phyloP scores from a whole-genome alignment of 1,140 invertebrate genomes.

The Hestina assimilis region DNA sequence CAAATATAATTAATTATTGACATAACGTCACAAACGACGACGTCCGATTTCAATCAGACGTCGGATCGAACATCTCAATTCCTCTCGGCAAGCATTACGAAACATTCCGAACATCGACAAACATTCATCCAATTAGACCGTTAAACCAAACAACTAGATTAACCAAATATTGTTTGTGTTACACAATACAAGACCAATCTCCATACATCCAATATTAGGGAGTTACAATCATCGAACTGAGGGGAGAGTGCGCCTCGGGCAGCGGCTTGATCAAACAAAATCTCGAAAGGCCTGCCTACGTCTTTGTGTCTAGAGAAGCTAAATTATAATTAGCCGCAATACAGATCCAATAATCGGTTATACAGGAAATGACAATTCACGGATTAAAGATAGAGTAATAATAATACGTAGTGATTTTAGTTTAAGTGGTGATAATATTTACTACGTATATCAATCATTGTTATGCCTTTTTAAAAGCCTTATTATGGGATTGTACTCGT shows the following conservation, averaged over 20 bases:
- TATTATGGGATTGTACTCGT: too few relatives aligned
- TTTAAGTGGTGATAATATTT: too few relatives aligned
- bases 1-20: constrained; percentile 21
- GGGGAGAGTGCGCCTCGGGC: constrained; percentile 42
- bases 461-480: too few relatives aligned
- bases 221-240: constrained; percentile 48
- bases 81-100: constrained; percentile 36
- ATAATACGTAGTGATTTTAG: not conserved
- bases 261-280: constrained; percentile 39
- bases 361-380: not conserved
- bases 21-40: not conserved
- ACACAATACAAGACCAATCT: constrained; percentile 62
- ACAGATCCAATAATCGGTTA: constrained; percentile 7
- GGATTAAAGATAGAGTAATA: not conserved
- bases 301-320: constrained; percentile 16
- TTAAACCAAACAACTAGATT: constrained; percentile 61
- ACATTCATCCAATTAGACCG: constrained; percentile 64
- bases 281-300: constrained; percentile 19
- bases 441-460: too few relatives aligned
- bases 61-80: constrained; percentile 23
- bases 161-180: constrained; percentile 63
- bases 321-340: constrained; percentile 18
- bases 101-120: constrained; percentile 46
- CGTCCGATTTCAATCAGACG: constrained; percentile 20
- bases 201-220: constrained; percentile 64